Evolutionary conservation across 2,113 vertebrate species (phyloP).

Genomic region (Plecturocebus donacophilus): DNA sequence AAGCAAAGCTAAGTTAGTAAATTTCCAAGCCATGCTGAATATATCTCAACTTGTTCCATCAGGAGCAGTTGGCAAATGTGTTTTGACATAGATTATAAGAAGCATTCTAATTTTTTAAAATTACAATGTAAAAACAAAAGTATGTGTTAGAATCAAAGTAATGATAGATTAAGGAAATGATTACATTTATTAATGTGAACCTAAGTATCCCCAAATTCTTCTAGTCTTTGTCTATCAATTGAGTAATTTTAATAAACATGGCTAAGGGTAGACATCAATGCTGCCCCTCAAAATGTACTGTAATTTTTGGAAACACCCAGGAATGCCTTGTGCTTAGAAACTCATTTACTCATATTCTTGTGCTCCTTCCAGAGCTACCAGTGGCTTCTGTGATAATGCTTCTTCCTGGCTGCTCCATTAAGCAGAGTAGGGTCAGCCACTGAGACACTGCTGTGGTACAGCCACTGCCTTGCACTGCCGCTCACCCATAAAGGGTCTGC

Average conservation of each 20-base stretch:
- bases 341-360: not conserved
- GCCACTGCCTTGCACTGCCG: not conserved
- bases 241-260: not conserved
- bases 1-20: not conserved
- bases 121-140: not conserved
- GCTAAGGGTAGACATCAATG: not conserved
- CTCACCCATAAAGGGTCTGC: fast-evolving
- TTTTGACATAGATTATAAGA: not conserved
- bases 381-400: not conserved
- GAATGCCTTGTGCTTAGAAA: not conserved
- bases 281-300: not conserved
- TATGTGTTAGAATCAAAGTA: not conserved
- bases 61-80: not conserved
- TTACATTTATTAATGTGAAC: not conserved
- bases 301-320: not conserved
- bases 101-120: not conserved
- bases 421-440: not conserved
- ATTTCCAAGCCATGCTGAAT: not conserved
- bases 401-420: not conserved
- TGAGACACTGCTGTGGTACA: not conserved
- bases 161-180: not conserved
- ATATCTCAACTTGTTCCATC: not conserved
- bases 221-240: not conserved
- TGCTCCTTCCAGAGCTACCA: not conserved
- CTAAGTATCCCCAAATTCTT: not conserved